Evolutionary conservation across 2,113 vertebrate species (phyloP).

Genomic region (Zapornia atra): DNA sequence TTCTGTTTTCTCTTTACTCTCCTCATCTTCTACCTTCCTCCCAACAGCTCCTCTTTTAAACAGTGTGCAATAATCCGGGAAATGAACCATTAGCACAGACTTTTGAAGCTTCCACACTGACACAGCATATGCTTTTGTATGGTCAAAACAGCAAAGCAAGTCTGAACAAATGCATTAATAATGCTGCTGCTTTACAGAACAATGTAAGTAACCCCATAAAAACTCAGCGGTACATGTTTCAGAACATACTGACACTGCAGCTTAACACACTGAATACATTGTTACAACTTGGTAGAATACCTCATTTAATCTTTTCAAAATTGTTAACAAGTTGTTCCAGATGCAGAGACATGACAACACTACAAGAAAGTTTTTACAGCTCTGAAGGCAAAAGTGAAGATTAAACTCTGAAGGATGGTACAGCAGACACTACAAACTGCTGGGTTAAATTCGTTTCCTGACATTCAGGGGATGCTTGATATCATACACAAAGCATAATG

Average conservation of each 20-base stretch:
- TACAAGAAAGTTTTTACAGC: neutral
- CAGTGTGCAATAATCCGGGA: neutral
- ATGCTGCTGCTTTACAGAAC: neutral
- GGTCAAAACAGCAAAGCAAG: neutral
- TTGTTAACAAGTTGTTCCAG: neutral
- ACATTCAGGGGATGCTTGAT: neutral
- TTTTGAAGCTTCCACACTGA: neutral
- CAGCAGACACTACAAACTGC: neutral
- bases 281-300: neutral
- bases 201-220: fast-evolving
- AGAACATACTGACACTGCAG: neutral
- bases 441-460: neutral
- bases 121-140: neutral
- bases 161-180: neutral
- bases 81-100: neutral
- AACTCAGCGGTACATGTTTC: neutral
- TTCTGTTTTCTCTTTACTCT: neutral
- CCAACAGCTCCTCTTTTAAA: neutral
- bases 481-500: neutral
- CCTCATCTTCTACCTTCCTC: neutral
- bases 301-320: neutral
- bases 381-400: neutral
- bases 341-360: neutral
- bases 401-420: neutral
- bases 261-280: neutral